Base-by-base conservation (phyloP, 1,140 invertebrate genomes). In the Spodoptera frugiperda region DNA sequence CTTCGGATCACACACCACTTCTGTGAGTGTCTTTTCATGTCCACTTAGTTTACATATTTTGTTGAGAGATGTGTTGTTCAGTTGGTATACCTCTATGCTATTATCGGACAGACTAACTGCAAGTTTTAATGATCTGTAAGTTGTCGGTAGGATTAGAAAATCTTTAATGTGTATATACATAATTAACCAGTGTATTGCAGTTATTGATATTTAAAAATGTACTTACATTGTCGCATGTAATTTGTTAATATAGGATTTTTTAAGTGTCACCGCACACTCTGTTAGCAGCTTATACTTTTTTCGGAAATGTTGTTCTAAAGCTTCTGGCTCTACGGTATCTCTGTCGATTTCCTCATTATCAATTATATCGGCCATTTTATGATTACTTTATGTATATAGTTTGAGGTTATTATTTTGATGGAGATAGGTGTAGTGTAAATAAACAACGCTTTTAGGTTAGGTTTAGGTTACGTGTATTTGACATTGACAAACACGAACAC, bases 1-100 rank as follows among this genome's bases (percentile, higher is more conserved):
- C 44, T 87, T 91, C 48, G 94, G 94, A 85, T 95, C 95, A 85
- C 96, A 97, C 81, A 95, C 95, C 1, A 96, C 87, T 59, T 95
- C 95, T 8, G 95, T 94, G 14, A 96, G 89, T 1, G 75, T 70
- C 61, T 95, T 91, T 17, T 91, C 80, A 81, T 95, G 94, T n/a
- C 89, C 90, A 54, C 86, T 94, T 72, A 87, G 87, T 67, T 78
- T 94, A 77, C 76, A 93, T 75, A 84, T 81, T 76, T 78, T 82
- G 70, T 82, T 88, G 80, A 85, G 57, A 81, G 81, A 95, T 39
- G 80, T 77, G n/a, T 87, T 86, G 48, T 75, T 82, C 17, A 93
- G 65, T 55, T 89, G 83, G 77, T 90, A 93, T 19, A 93, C 85
- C 70, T 93, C 91, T 82, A 93, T 91, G 15, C 78, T 85, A 57